Evolutionary conservation across 92 coral and sea anemone species (phyloP).

Genomic region (Phenganax stokvisi): DNA sequence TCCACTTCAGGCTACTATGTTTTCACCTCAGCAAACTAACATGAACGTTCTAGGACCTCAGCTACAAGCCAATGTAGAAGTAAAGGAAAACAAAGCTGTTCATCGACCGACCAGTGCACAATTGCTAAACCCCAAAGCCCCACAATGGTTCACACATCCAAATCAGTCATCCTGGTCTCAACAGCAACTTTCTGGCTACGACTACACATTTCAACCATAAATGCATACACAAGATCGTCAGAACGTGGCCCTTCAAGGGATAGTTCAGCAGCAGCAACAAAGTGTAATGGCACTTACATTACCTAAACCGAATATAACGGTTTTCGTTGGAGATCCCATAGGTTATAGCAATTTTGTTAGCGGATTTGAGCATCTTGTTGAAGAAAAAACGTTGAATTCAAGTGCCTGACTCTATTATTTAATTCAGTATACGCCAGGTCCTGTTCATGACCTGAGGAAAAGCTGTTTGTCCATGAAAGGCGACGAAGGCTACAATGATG

Average conservation of each 20-base stretch:
- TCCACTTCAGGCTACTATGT: too few species aligned
- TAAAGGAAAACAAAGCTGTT: too few species aligned
- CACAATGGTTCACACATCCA: constrained; percentile 7
- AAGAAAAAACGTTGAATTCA: constrained; percentile 11
- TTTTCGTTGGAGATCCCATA: constrained; percentile 33
- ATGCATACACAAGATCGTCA: constrained; percentile 22
- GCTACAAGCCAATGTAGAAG: too few species aligned
- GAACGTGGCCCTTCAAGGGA: background rate
- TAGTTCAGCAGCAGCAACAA: constrained; percentile 56
- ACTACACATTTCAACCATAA: constrained; percentile 6
- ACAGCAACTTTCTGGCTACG: background rate
- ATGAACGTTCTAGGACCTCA: too few species aligned
- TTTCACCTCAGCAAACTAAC: too few species aligned
- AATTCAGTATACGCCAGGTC: too few species aligned
- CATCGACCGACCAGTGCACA: too few species aligned
- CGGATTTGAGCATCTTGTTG: too few species aligned
- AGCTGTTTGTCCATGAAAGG: too few species aligned
- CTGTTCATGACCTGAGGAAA: too few species aligned
- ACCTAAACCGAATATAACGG: constrained; percentile 43
- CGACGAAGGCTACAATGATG: too few species aligned
- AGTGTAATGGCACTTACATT: constrained; percentile 50
- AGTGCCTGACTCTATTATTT: too few species aligned
- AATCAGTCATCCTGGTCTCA: constrained; percentile 1
- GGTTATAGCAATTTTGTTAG: constrained; percentile 43
- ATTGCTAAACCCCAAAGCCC: constrained; percentile 15